phyloP scores from a whole-genome alignment of 2,888 invertebrate genomes.

The Oasisia sp. region DNA sequence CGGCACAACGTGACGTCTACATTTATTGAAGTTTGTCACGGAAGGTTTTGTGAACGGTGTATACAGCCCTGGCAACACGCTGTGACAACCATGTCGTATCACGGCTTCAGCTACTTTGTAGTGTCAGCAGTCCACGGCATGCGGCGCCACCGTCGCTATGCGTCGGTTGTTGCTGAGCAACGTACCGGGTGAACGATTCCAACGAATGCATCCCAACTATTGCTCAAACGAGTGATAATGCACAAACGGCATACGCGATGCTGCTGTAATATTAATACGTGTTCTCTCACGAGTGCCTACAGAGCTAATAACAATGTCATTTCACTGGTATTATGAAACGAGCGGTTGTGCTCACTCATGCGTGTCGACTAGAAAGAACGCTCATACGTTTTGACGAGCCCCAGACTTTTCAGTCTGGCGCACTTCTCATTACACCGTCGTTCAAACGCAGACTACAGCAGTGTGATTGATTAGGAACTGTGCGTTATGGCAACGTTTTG shows the following conservation, averaged over 20 bases:
- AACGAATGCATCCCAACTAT: neutral
- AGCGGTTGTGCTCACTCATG: neutral
- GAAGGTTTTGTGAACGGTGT: neutral
- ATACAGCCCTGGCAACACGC: neutral
- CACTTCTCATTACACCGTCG: neutral
- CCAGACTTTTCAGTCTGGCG: neutral
- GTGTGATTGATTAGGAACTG: neutral
- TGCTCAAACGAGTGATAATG: neutral
- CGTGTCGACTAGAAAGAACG: neutral
- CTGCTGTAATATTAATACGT: neutral
- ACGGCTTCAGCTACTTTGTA: neutral
- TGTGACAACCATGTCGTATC: neutral
- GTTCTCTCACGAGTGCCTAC: neutral
- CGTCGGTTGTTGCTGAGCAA: neutral
- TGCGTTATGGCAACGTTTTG: neutral
- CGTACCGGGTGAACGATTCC: neutral
- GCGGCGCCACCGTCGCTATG: neutral
- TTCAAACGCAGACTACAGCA: neutral
- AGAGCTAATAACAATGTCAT: neutral
- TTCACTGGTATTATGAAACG: neutral
- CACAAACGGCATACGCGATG: neutral
- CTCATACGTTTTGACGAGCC: neutral
- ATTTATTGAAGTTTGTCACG: neutral
- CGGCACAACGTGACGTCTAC: neutral
- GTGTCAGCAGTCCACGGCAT: neutral